Percentiles rank a stretch among this genome's conserved stretches.
These are phyloP conservation scores for Potamilus streckersoni DNA, from an alignment of 1,140 invertebrate genomes.

Conservation along the genomic window DNA sequence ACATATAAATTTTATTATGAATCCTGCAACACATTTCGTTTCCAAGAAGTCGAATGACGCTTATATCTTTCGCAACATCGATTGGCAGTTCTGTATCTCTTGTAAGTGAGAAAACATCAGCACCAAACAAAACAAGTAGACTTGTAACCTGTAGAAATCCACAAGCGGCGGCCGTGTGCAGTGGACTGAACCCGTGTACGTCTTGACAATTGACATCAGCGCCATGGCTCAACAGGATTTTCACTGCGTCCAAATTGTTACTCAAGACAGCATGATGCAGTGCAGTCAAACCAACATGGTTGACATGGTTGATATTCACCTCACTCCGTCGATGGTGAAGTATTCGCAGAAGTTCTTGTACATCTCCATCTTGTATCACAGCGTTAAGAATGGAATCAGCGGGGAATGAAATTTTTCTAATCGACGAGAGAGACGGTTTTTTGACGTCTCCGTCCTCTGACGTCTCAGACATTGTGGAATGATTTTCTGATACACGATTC, in stretches of 20 bases:
- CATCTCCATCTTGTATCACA: slow-evolving; percentile 60
- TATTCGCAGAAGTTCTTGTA: slow-evolving; percentile 46
- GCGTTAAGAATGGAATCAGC: slow-evolving; percentile 57
- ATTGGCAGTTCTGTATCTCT: slow-evolving; percentile 50
- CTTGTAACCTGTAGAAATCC: slow-evolving; percentile 85
- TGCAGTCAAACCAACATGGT: slow-evolving; percentile 59
- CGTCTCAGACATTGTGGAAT: no score
- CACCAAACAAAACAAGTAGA: slow-evolving; percentile 66
- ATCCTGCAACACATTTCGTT: slow-evolving; percentile 49
- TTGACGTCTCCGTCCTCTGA: no score
- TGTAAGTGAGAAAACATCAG: slow-evolving; percentile 54
- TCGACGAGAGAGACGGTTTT: no score
- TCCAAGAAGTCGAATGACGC: slow-evolving; percentile 46
- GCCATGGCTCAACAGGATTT: slow-evolving; percentile 93
- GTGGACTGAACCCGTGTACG: slow-evolving; percentile 98
- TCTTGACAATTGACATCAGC: slow-evolving; percentile 96
- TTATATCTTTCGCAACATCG: slow-evolving; percentile 55
- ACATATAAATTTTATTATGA: slow-evolving; percentile 41
- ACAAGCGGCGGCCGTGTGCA: slow-evolving; percentile 98
- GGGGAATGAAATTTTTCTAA: slow-evolving; percentile 49
- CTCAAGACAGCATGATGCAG: slow-evolving; percentile 59
- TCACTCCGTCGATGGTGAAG: slow-evolving; percentile 31
- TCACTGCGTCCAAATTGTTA: slow-evolving; percentile 96
- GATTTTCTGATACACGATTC: no score
- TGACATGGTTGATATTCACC: slow-evolving; percentile 50